Base-by-base conservation (phyloP, 2,113 vertebrate species). In the Salvelinus fontinalis region DNA sequence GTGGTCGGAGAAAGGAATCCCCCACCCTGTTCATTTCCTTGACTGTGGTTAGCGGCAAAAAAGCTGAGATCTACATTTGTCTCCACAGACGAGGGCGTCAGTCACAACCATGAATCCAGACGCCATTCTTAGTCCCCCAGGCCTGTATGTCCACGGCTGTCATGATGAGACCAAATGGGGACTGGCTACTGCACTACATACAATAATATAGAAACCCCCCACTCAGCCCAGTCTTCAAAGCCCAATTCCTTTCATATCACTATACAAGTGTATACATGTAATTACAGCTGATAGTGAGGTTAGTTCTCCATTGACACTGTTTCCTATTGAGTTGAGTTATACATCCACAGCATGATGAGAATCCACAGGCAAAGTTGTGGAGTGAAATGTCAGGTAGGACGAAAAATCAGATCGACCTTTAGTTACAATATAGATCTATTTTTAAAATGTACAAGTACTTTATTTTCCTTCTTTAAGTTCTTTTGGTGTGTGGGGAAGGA, bases 361-460 rank as follows among this genome's bases (percentile, higher is more conserved):
- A 87, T 84, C 81, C 81, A 79, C 66, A 51, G 39, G 39, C 9
- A 51, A 66, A 62, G 75, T 71, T 82, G 81, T 79, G 78, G 79
- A 64, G 66, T 66, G 79, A 86, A 86, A 84, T 59, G 72, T 64
- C 80, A 80, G 70, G 73, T 74, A 34, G 76, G 76, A 91, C 76
- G 70, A 44, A 3, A 11, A 44, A 11, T 44, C 39, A 2, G 67
- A 73, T 84, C 13, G 77, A 85, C 80, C 82, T 92, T 91, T 79
- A 83, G 8, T 88, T 88, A 87, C 84, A 86, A 84, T 86, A 86
- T 89, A 82, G 83, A 79, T 80, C 80, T 83, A 48, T 75, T 78
- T 71, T 70, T 70, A 79, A 85, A 83, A 78, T 87, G 44, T 78
- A 89, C 85, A 86, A 74, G 81, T 84, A 84, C 67, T 79, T 65